A percentile compares a stretch with the other conserved stretches of the same genome.
These are phyloP conservation scores for Plagodis dolabraria DNA, from an alignment of 2,888 invertebrate species.

Conservation along the genomic window DNA sequence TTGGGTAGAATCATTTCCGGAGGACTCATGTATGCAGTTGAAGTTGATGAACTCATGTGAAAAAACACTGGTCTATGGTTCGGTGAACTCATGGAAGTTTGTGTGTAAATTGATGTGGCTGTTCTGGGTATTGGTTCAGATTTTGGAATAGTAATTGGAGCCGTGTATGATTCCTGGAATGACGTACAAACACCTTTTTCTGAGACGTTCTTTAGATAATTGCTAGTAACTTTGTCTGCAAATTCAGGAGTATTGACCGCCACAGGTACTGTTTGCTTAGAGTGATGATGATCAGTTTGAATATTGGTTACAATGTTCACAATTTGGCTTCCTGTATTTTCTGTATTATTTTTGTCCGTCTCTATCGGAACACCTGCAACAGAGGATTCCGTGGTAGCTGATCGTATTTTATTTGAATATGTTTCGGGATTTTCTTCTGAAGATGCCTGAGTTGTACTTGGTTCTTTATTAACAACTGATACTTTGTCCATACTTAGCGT, in stretches of 20 bases:
- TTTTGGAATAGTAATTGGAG: slow-evolving; percentile 43
- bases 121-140: slow-evolving; percentile 46
- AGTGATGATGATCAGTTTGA: neutral
- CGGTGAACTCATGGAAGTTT: slow-evolving; percentile 66
- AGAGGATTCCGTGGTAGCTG: slow-evolving; percentile 14
- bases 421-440: slow-evolving; percentile 4
- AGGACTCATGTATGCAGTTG: slow-evolving; percentile 81
- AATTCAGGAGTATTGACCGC: neutral
- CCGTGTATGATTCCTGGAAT: slow-evolving; percentile 46
- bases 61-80: slow-evolving; percentile 60
- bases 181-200: slow-evolving; percentile 55
- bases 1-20: slow-evolving; percentile 73
- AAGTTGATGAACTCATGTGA: slow-evolving; percentile 80
- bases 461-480: slow-evolving; percentile 6
- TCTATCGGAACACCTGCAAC: neutral
- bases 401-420: slow-evolving; percentile 4
- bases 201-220: slow-evolving; percentile 34
- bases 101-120: slow-evolving; percentile 69
- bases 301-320: slow-evolving; percentile 13
- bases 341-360: neutral
- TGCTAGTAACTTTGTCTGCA: neutral
- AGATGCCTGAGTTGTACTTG: slow-evolving; percentile 12
- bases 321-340: slow-evolving; percentile 2
- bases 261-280: slow-evolving; percentile 4
- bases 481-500: slow-evolving; percentile 14